Conservation (phyloP, 2,797 vertebrate genomes). For the Scolopax rusticola region DNA sequence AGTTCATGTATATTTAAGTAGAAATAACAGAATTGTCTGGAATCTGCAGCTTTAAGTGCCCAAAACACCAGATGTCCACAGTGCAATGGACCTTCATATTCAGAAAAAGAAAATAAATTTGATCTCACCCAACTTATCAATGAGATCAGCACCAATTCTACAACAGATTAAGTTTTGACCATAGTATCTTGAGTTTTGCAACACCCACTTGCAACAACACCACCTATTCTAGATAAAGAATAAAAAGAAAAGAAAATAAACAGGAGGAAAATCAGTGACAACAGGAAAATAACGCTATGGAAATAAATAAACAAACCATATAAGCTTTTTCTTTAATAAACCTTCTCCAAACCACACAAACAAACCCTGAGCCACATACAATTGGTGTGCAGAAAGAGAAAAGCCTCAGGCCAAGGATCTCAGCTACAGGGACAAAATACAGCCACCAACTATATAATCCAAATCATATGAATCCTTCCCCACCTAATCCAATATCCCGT, state of each 20-base stretch:
- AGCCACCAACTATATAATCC: neutral
- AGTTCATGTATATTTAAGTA: conserved; percentile 86
- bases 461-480: neutral
- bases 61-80: conserved; percentile 84
- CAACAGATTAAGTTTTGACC: neutral
- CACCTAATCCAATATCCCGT: neutral
- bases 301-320: neutral
- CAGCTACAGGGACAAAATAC: neutral
- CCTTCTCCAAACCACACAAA: neutral
- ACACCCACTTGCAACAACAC: neutral
- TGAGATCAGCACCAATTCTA: conserved; percentile 13
- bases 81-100: conserved; percentile 79
- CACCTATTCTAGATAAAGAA: neutral
- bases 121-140: conserved; percentile 10
- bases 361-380: neutral
- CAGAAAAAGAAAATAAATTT: conserved; percentile 86
- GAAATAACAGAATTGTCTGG: conserved; percentile 78
- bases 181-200: neutral
- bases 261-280: neutral
- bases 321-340: neutral
- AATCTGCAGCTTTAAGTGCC: conserved; percentile 71
- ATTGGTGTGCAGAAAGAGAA: neutral
- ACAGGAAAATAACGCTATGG: neutral
- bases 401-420: neutral
- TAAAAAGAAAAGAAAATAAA: neutral